Evolutionary conservation across 2,113 vertebrate genomes (phyloP), one percentile per base, ranked within the genome.

Genomic region (Pteropus alecto): DNA sequence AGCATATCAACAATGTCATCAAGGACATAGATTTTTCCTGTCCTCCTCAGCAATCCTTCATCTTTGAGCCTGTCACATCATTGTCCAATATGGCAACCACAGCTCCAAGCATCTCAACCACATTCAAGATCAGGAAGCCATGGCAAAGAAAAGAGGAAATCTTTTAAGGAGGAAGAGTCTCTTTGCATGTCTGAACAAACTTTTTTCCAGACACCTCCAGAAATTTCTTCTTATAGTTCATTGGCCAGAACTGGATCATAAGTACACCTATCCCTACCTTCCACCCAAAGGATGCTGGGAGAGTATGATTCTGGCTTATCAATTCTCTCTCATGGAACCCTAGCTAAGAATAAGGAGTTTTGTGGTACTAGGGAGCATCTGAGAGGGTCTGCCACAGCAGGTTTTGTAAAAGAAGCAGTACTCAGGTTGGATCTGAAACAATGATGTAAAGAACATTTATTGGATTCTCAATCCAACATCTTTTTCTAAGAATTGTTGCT

Each of bases 401-500:
- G 6, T 41, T 78, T 33, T 7, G 0, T 18, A 38, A 3, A 92
- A 22, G 73, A 94, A 95, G 38, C 38, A 26, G 18, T 60, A 16
- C 35, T 58, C 65, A 46, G 65, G 30, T 43, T 74, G 73, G 68
- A 24, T 93, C 76, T 43, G 41, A 58, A 79, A 70, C 63, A 41
- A 30, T 26, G 21, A 78, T 38, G 28, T 61, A 84, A 65, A 61
- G 41, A 68, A 60, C 35, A 46, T 83, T 87, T 92, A 92, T 68
- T 90, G 74, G 41, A 41, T 60, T 46, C 41, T 94, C 68, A 76
- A 22, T 30, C 71, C 60, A 83, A 46, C 33, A 41, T 90, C 21
- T 95, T 87, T 87, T 92, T 91, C 74, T 89, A 46, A 95, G 88
- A 90, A 76, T 54, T 65, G 19, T 58, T 38, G 22, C 63, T 67